Base-by-base conservation (phyloP, 2,113 vertebrate species). In the Cebidichthys violaceus region DNA sequence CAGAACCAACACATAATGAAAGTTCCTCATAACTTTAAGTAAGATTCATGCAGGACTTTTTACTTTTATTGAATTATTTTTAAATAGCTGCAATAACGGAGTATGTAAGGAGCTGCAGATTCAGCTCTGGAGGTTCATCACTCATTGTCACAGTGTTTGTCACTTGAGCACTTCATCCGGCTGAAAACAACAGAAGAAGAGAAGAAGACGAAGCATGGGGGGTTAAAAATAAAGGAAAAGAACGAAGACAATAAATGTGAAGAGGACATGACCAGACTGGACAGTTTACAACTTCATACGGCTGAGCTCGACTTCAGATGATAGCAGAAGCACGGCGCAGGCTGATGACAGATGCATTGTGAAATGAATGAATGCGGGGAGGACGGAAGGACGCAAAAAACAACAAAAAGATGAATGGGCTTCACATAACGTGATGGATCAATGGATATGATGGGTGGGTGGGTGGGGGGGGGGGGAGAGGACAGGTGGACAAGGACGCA, bases 401-500 rank as follows among this genome's bases (percentile, higher is more conserved):
- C 35, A 76, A 82, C 81, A 74, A 29, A 75, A 77, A 86, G 82
- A 87, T 84, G 81, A 89, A 85, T 69, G 78, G 9, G 50, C 61
- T 37, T 87, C 77, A 73, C 71, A 35, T 37, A 59, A 70, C 0
- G 27, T 89, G 88, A 92, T 86, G 85, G 73, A 90, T 86, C 76
- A 84, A 83, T 78, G 85, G 86, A 80, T 20, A 20, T 29, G 13
- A 43, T 14, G n/a, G n/a, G 41, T 41, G 41, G 41, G 41, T 10
- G 11, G 41, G 37, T 6, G 1, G 7, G 37, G 8, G 1, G 66
- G 17, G 68, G 37, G 39, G 67, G n/a, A n/a, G n/a, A n/a, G 84
- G 87, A 81, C 85, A 81, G 81, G 77, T 80, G n/a, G 77, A 90
- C 89, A 85, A 92, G 85, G 83, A 82, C 80, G 18, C 59, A 0